Conservation (phyloP, 1,140 invertebrate species). For the Polyergus mexicanus region DNA sequence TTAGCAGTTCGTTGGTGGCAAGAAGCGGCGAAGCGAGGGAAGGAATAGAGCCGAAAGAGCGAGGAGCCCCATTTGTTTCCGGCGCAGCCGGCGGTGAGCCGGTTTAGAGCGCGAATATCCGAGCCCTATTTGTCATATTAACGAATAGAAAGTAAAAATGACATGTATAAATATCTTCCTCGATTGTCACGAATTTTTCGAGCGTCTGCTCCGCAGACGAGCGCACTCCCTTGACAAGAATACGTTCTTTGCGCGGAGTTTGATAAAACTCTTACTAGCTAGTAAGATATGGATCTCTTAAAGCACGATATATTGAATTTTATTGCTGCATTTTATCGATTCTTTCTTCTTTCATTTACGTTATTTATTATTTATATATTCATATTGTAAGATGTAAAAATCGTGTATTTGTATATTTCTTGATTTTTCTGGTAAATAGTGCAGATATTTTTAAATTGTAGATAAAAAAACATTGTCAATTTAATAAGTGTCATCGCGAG, state of each 20-base stretch:
- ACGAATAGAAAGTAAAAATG: conserved; percentile 63
- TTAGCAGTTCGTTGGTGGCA: conserved; percentile 45
- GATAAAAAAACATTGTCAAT: neutral
- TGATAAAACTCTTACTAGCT: conserved; percentile 3
- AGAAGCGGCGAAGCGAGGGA: conserved; percentile 30
- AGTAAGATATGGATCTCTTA: neutral
- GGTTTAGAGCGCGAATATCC: conserved; percentile 58
- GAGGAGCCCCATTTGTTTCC: conserved; percentile 49
- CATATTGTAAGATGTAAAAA: neutral
- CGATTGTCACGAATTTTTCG: conserved; percentile 47
- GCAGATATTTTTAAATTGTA: neutral
- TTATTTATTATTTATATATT: neutral
- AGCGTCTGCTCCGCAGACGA: neutral
- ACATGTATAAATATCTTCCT: conserved; percentile 45
- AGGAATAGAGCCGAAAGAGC: conserved; percentile 37
- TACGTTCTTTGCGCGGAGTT: neutral
- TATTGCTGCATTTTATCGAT: neutral
- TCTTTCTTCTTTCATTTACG: neutral
- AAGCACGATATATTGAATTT: neutral
- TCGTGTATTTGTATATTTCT: neutral
- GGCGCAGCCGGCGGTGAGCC: conserved; percentile 42
- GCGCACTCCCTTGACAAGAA: neutral
- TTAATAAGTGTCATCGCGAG: neutral
- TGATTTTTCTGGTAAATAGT: neutral
- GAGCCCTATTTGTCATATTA: conserved; percentile 56